A percentile compares a stretch with the other conserved stretches of the same genome.
Evolutionary conservation across 2,113 vertebrate genomes (phyloP).

Genomic region (Manacus vitellinus): DNA sequence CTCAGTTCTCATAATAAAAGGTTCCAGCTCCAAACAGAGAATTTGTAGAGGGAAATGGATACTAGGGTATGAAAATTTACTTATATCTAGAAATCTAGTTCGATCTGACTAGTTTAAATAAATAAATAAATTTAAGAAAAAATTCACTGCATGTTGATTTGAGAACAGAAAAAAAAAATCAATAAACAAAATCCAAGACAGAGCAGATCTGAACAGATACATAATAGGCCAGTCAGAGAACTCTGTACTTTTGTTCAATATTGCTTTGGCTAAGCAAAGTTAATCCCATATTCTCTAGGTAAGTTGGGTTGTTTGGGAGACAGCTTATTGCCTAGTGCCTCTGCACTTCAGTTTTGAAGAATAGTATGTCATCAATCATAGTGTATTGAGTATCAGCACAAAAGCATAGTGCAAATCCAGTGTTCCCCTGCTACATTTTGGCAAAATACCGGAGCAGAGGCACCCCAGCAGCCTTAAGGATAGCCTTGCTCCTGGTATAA

Average conservation of each 20-base stretch:
- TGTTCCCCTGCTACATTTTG: neutral
- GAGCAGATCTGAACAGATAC: neutral
- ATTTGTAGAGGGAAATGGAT: neutral
- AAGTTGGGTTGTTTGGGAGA: neutral
- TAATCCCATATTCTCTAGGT: neutral
- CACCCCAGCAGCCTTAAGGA: neutral
- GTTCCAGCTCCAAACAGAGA: neutral
- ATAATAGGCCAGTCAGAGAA: neutral
- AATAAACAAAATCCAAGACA: neutral
- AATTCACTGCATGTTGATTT: neutral
- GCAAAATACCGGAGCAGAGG: neutral
- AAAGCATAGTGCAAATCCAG: neutral
- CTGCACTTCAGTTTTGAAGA: neutral
- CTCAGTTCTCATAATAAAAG: neutral
- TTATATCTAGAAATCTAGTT: neutral
- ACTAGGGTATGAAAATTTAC: neutral
- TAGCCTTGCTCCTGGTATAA: neutral
- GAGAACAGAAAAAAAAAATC: neutral
- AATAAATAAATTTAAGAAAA: too few relatives aligned
- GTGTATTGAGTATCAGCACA: neutral
- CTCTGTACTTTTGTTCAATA: neutral
- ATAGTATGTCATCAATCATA: neutral
- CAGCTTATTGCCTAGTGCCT: neutral
- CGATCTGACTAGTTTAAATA: neutral
- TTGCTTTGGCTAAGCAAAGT: neutral